Base-by-base conservation (phyloP, 2,113 vertebrate species). In the Chauna torquata region DNA sequence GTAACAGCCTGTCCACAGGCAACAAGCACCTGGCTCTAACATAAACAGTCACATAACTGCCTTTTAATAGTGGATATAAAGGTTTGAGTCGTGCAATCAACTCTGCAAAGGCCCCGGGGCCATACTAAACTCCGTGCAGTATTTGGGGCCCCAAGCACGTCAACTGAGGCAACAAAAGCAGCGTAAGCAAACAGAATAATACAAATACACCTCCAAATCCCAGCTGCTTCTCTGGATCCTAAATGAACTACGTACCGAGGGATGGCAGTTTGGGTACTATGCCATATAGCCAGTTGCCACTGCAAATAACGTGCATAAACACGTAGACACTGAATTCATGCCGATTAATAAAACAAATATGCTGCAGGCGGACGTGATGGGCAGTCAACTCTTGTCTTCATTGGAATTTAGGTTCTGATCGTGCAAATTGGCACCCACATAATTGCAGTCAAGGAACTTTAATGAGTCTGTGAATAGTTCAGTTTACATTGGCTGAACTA, bases 181-280 rank as follows among this genome's bases (percentile, higher is more conserved):
- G 68, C 2, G 0, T 38, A 74, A 88, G 55, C 90, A 80, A 83
- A 83, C 6, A n/a, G 65, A 69, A 54, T 40, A 74, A 70, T 11
- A 70, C 30, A 25, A 32, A 61, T 4, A 64, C n/a, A 22, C 13
- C 68, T 55, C 64, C 13, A 10, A 75, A 79, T 65, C 0, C 1
- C 5, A 28, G 69, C 38, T 1, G 0, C 40, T 75, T 52, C 57
- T 36, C 52, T 25, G 11, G 32, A 45, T 82, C 34, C 68, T n/a
- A 4, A 0, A 0, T 10, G 40, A 74, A 2, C 2, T 2, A 5
- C 0, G 0, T 12, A 42, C 1, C 0, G 38, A 86, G 8, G 42
- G 38, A 17, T 2, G 4, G 25, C 57, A 34, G 19, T 59, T 55
- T 42, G 77, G 45, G 34, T 15, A 23, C 23, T 13, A 9, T 7